A percentile compares a stretch with the other conserved stretches of the same genome.
phyloP scores from a whole-genome alignment of 92 coral and sea anemone species.

The Meandrina meandrites region DNA sequence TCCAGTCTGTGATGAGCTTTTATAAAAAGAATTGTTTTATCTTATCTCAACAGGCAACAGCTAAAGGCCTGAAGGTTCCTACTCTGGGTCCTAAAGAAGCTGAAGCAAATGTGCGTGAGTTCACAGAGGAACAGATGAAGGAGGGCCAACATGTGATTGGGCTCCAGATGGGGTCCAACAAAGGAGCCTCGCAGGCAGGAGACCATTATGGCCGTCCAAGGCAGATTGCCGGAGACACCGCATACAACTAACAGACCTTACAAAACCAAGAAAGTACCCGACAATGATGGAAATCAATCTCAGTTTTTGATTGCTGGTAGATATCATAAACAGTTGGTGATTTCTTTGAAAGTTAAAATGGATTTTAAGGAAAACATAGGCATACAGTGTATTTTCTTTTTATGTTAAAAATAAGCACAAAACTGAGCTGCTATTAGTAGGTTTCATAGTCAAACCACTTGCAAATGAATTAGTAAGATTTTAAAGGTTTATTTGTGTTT shows the following conservation, averaged over 20 bases:
- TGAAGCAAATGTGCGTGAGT: constrained; percentile 63
- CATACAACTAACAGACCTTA: constrained; percentile 54
- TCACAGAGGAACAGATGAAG: constrained; percentile 77
- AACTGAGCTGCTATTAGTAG: neutral
- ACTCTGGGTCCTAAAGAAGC: constrained; percentile 74
- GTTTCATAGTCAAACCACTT: neutral
- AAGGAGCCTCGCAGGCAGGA: constrained; percentile 83
- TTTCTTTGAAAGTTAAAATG: neutral
- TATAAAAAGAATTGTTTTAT: neutral
- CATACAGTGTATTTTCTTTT: neutral
- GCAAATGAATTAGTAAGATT: neutral
- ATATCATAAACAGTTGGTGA: neutral
- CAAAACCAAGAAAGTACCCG: neutral
- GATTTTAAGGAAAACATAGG: neutral
- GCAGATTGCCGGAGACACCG: constrained; percentile 68
- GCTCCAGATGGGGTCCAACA: constrained; percentile 85
- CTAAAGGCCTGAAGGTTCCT: constrained; percentile 41
- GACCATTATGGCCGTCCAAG: constrained; percentile 83
- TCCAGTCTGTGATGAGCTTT: neutral
- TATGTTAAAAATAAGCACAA: neutral
- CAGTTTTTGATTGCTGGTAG: neutral
- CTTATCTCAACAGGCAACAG: constrained; percentile 29
- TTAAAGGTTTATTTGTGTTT: neutral
- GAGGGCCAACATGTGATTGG: constrained; percentile 78
- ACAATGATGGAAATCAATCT: constrained; percentile 7